A percentile compares a stretch with the other conserved stretches of the same genome.
phyloP scores from a whole-genome alignment of 2,888 invertebrate genomes.

The Anticlea derivata region DNA sequence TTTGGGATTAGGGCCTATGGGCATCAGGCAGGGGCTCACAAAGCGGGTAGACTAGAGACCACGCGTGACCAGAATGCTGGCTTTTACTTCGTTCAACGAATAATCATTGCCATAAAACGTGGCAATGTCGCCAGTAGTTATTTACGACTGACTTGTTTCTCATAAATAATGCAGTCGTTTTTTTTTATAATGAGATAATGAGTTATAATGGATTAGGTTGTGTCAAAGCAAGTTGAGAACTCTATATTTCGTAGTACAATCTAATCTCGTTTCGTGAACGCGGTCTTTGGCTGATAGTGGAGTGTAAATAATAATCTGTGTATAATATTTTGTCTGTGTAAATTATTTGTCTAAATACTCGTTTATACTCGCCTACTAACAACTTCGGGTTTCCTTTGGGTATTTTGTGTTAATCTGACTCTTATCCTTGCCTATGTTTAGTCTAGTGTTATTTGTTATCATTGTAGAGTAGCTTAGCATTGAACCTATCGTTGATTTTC shows the following conservation, averaged over 20 bases:
- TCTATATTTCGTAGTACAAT: background rate
- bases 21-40: too few relatives aligned
- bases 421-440: slow-evolving; percentile 55
- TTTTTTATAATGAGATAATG: too few relatives aligned
- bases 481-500: slow-evolving; percentile 22
- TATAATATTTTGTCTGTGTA: slow-evolving; percentile 9
- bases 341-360: slow-evolving; percentile 18
- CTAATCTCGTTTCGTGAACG: slow-evolving; percentile 3
- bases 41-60: too few relatives aligned
- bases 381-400: slow-evolving; percentile 41
- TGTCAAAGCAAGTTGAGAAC: background rate
- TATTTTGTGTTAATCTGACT: slow-evolving; percentile 46
- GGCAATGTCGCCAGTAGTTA: too few relatives aligned
- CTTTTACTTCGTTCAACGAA: too few relatives aligned
- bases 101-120: too few relatives aligned
- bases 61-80: too few relatives aligned
- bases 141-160: too few relatives aligned
- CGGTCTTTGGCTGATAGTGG: slow-evolving; percentile 13
- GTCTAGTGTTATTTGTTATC: slow-evolving; percentile 61
- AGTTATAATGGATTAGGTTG: too few relatives aligned
- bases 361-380: slow-evolving; percentile 37
- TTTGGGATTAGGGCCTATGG: too few relatives aligned
- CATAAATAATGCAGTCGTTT: too few relatives aligned
- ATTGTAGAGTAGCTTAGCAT: slow-evolving; percentile 45
- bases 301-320: slow-evolving; percentile 25